Conservation (phyloP, 92 coral and sea anemone species). For the Nematostella vectensis region DNA sequence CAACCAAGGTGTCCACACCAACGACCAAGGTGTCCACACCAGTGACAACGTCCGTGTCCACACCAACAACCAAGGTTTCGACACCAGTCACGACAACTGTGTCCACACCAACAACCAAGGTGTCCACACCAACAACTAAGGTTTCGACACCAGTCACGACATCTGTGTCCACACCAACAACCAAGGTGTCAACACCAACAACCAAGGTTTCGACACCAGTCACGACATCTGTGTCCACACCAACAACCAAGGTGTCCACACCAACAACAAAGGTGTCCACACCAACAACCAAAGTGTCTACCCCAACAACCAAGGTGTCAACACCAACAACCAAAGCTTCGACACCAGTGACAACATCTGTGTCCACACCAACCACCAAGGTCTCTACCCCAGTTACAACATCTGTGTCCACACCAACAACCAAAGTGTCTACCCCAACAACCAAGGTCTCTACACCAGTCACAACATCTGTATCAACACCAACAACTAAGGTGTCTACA, state of each 20-base stretch:
- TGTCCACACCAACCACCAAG: background rate
- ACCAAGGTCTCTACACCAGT: slow-evolving; percentile 6
- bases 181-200: slow-evolving; percentile 11
- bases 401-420: background rate
- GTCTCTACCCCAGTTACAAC: background rate
- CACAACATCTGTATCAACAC: slow-evolving; percentile 1
- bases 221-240: background rate
- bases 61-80: background rate
- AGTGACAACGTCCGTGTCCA: background rate
- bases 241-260: background rate
- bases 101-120: slow-evolving; percentile 10
- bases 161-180: slow-evolving; percentile 10
- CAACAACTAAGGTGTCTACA: background rate
- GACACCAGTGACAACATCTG: background rate
- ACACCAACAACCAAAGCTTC: background rate
- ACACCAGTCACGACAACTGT: background rate
- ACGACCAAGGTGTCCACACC: background rate
- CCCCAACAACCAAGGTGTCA: background rate
- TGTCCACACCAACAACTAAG: slow-evolving; percentile 10
- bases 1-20: slow-evolving; percentile 1
- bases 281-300: background rate
- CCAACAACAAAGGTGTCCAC: background rate
- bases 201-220: background rate
- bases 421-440: background rate
- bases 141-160: slow-evolving; percentile 16